Evolutionary conservation across 2,888 invertebrate genomes (phyloP).

Genomic region (Parnassius orleans): DNA sequence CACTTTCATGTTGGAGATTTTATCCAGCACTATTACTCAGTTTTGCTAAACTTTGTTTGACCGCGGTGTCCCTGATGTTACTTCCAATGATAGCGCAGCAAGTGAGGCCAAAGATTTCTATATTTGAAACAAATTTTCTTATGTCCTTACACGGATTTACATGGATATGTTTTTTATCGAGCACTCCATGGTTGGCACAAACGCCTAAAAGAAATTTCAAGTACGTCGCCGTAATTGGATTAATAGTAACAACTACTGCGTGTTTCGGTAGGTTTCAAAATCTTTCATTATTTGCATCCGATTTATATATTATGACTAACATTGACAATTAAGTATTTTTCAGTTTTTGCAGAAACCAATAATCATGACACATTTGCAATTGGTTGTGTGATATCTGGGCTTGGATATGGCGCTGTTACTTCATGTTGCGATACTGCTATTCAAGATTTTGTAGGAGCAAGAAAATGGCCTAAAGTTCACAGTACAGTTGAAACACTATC

Average conservation of each 20-base stretch:
- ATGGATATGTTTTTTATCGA: constrained; percentile 71
- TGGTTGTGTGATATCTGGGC: constrained; percentile 72
- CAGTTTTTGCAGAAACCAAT: constrained; percentile 62
- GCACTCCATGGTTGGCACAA: constrained; percentile 69
- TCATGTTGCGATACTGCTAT: constrained; percentile 72
- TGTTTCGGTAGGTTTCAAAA: constrained; percentile 57
- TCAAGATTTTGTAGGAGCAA: constrained; percentile 70
- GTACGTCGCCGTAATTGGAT: constrained; percentile 58
- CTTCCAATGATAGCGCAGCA: constrained; percentile 63
- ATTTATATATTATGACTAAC: too few species aligned
- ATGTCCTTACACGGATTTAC: constrained; percentile 70
- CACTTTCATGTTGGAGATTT: constrained; percentile 69
- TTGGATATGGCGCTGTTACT: constrained; percentile 72
- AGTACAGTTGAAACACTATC: constrained; percentile 72
- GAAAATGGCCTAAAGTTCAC: constrained; percentile 73
- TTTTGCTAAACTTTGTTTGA: constrained; percentile 60
- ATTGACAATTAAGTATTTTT: constrained; percentile 31
- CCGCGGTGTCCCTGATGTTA: constrained; percentile 56
- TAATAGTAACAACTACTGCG: constrained; percentile 57
- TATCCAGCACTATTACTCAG: constrained; percentile 68
- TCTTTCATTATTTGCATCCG: not conserved
- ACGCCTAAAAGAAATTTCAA: constrained; percentile 72
- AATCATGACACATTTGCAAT: constrained; percentile 72
- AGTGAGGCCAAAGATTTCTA: constrained; percentile 59
- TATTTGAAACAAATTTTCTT: constrained; percentile 64